Base-by-base conservation (phyloP, 92 coral and sea anemone species). In the Phymanthus crucifer region DNA sequence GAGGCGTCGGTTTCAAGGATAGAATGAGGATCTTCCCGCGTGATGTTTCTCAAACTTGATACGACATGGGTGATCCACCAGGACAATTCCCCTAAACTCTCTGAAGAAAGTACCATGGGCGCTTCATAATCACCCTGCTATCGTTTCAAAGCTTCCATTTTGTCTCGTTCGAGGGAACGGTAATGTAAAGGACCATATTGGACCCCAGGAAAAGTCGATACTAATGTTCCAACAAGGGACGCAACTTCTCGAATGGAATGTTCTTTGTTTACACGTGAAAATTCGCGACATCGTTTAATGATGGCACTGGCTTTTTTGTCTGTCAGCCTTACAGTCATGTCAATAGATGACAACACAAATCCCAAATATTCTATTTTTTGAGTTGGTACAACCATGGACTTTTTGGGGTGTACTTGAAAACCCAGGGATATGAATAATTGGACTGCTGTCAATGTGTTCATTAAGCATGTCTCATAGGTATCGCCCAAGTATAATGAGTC, bases 141-240 rank as follows among this genome's bases (percentile, higher is more conserved):
- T 24, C 56, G 50, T 67, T 74, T 80, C 69, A 88, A 75, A 35
- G 77, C 67, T 45, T 21, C 32, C 21, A 52, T 71, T 52, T 80
- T 87, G 54, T 87, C 84, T 9, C 19, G 67, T 71, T 80, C 81
- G 32, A 80, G 82, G 40, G 76, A 75, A 71, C 84, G 87, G 78
- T 80, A 85, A 73, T 85, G 78, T 8, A 84, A 69, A 12, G 83
- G 83, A 7, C 89, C 86, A 68, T 69, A 84, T 70, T 88, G 71
- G 16, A 88, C 86, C 64, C 89, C 89, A 3, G 89, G 86, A 64
- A 88, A 88, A 71, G 74, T 80, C 17, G 90, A 86, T 40, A 71
- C 46, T 57, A 81, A 40, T 35, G 90, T 70, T n/a, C 83, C 89
- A 75, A 89, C 37, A 47, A 80, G 50, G 47, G 84, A 80, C 10